A percentile compares a stretch with the other conserved stretches of the same genome.
Conservation (phyloP, 1,140 invertebrate genomes). For the Micrasema minimum region DNA sequence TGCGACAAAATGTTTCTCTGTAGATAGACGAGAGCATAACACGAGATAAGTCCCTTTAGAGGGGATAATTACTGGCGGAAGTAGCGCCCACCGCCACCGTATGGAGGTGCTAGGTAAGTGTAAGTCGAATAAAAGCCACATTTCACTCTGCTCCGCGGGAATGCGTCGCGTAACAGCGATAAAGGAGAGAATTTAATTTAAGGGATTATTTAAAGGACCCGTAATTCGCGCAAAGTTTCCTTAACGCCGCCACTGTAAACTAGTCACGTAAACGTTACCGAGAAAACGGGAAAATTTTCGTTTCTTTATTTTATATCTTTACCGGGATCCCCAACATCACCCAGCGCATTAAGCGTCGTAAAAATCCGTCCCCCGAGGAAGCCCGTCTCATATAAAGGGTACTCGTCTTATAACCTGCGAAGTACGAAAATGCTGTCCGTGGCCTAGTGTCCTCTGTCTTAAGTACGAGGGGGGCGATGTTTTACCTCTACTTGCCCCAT, state of each 20-base stretch:
- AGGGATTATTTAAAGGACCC: slow-evolving; percentile 7
- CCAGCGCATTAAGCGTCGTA: slow-evolving; percentile 21
- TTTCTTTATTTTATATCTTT: slow-evolving; percentile 29
- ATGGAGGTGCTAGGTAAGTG: too few species aligned
- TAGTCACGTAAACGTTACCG: slow-evolving; percentile 12
- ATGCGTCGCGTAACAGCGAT: too few species aligned
- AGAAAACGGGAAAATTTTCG: background rate
- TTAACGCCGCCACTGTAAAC: background rate
- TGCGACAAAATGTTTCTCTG: too few species aligned
- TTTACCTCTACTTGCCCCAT: too few species aligned
- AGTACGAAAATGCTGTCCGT: slow-evolving; percentile 26
- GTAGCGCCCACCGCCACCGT: too few species aligned
- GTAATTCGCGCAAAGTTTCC: background rate
- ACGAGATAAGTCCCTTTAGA: too few species aligned
- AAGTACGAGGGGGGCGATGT: too few species aligned
- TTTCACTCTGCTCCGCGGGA: too few species aligned
- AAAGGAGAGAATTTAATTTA: background rate
- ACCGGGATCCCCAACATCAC: slow-evolving; percentile 4
- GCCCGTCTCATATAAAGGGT: slow-evolving; percentile 19
- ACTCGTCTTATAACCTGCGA: slow-evolving; percentile 24
- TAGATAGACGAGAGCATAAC: too few species aligned
- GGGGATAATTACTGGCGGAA: too few species aligned
- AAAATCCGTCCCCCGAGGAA: slow-evolving; percentile 31
- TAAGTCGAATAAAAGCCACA: too few species aligned
- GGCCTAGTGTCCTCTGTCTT: background rate